Base-by-base conservation (phyloP, 2,113 vertebrate genomes). In the Leptobrachium ailaonicum region DNA sequence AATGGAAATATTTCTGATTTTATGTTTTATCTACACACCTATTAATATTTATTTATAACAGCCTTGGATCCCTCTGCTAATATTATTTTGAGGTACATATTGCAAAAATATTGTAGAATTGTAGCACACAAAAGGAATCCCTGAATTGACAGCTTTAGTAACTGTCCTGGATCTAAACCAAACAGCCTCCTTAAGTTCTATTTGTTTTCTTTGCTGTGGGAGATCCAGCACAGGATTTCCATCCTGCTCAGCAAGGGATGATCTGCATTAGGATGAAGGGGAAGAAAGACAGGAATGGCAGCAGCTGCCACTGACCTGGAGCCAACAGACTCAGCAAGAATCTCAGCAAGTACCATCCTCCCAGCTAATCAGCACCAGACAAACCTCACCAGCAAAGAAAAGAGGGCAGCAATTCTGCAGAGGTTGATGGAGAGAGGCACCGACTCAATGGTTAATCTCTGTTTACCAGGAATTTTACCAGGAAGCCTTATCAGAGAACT, bases 281-380 rank as follows among this genome's bases (percentile, higher is more conserved):
- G 32, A 62, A 63, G 56, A 64, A 41, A 54, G 62, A 40, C 62
- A 58, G 42, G 56, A 69, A 60, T 60, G 42, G 44, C 41, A 69
- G 66, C 79, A 75, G 64, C 79, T 81, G 79, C 42, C 63, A 75
- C 64, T 75, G 72, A 81, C 79, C 79, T 67, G 56, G 42, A 81
- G 71, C 64, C 72, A 63, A 75, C 64, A 69, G 64, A 69, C 71
- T 74, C 79, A 75, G 79, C 79, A 78, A 44, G 10, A 68, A 72
- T 80, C 41, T 67, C 54, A 45, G 42, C 64, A 75, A 71, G 50
- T 45, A 5, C 9, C 20, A 41, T 75, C 53, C 71, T 80, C 68
- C 79, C 71, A 69, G 72, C 71, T 81, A 66, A 73, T 80, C 71
- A 69, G 71, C 44, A 43, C 64, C 44, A 62, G 53, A 40, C 66